Base-by-base conservation (phyloP, 2,797 vertebrate species). In the Rhinichthys osculus region DNA sequence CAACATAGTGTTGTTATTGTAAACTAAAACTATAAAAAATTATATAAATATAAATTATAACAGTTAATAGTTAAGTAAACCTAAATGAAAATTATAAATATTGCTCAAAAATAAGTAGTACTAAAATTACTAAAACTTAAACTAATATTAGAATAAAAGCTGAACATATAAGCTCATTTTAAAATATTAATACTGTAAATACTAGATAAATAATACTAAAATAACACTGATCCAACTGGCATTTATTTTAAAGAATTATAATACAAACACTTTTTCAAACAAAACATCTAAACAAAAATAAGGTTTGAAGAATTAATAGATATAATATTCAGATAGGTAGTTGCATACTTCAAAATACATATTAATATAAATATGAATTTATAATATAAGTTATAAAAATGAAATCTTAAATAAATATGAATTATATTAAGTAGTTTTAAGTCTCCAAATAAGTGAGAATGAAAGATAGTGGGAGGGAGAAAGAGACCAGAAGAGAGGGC, bases 381-480 rank as follows among this genome's bases (percentile, higher is more conserved):
- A 16, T 42, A n/a, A n/a, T 13, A 71, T n/a, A 6, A 69, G 17
- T 38, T 5, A 2, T 21, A 5, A 11, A 4, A 23, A 70, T 35
- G 9, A 67, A 19, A 67, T 40, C 7, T 70, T 3, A 33, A 67
- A 27, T 27, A 27, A 27, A 27, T 27, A 27, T 27, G 27, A 27
- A 27, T 27, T 27, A 27, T 27, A 27, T 27, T 27, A 44, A 27
- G 33, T 72, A 27, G 40, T 47, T n/a, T 38, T 59, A 40, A 16
- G 35, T 8, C 11, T 78, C 33, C 33, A 33, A 52, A 50, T 30
- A 10, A 76, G 33, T 78, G 35, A 35, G 44, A 74, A 74, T 50
- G 27, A 33, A 33, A 17, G 57, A 89, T 69, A 84, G 78, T 85
- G 71, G 79, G 84, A 72, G 17, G 64, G 84, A 50, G 67, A 79